Evolutionary conservation across 1,140 invertebrate genomes (phyloP).

Genomic region (Cherax quadricarinatus): DNA sequence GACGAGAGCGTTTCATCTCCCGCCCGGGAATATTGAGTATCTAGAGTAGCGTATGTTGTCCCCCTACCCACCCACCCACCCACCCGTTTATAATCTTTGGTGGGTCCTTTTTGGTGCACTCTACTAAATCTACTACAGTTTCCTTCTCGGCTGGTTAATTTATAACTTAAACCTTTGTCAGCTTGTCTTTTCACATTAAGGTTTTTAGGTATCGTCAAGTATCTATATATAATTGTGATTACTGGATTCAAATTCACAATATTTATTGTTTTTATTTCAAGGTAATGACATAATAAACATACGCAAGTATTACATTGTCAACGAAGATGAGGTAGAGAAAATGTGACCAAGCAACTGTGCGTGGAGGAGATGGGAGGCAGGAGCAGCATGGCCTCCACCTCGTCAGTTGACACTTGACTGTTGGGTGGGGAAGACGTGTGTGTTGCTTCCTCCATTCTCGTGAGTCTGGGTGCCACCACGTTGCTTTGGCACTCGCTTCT

Average conservation of each 20-base stretch:
- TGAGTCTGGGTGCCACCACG: conserved; percentile 21
- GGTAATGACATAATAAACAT: neutral
- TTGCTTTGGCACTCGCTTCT: neutral
- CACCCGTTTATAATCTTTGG: too few species aligned
- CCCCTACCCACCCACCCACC: neutral
- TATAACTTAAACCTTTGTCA: too few species aligned
- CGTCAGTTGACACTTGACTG: conserved; percentile 31
- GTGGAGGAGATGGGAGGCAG: neutral
- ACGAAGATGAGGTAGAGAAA: neutral
- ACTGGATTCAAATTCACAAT: too few species aligned
- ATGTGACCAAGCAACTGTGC: neutral
- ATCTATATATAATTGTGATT: too few species aligned
- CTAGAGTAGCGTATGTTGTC: neutral
- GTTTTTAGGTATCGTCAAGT: too few species aligned
- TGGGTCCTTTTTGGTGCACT: too few species aligned
- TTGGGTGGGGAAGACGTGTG: neutral
- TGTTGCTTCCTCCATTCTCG: neutral
- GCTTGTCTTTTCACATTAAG: too few species aligned
- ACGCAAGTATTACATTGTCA: neutral
- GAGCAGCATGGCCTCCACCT: neutral
- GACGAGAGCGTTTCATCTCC: conserved; percentile 5
- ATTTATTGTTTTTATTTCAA: neutral
- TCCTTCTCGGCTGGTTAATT: too few species aligned
- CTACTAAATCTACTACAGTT: too few species aligned
- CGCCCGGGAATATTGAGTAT: neutral